Base-by-base conservation (phyloP, 2,113 vertebrate species). In the Myotis brandtii region DNA sequence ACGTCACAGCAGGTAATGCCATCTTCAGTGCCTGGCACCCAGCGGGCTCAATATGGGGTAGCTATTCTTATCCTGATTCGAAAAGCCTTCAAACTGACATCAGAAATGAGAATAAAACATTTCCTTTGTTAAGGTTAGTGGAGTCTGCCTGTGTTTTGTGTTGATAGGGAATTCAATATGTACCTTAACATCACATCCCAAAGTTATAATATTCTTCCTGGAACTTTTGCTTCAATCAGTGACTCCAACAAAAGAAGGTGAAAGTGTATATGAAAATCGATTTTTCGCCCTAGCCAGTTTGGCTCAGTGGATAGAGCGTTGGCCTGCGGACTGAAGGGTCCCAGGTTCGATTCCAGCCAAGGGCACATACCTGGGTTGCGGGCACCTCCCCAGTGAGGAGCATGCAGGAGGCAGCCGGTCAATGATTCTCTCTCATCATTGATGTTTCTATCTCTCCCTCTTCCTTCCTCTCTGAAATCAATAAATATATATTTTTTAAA, bases 221-320 rank as follows among this genome's bases (percentile, higher is more conserved):
- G 37, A 89, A 79, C 16, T 87, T 92, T 87, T 86, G 66, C 48
- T 93, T 82, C 69, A 59, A 66, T 90, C 3, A 50, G 40, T 75
- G 48, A 91, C 40, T 90, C 54, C 46, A 89, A 56, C 30, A 32
- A 89, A 94, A 70, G 59, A 62, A 27, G 34, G 11, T 46, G 46
- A 34, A 80, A 93, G 50, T 12, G 30, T 76, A 88, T 48, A 37
- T 56, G 59, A 67, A 59, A 56, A 91, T 0, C 25, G 13, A 46
- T 30, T 86, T 80, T n/a, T 52, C 40, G 40, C 40, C 40, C 40
- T 40, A 6, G 40, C 5, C 40, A 40, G 40, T 40, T 40, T 40
- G 40, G 5, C 40, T 40, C 40, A 40, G 40, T 40, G 40, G 40
- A 40, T 40, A 40, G 40, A 40, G 40, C 5, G 6, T 6, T 40